phyloP scores from a whole-genome alignment of 2,113 vertebrate genomes.

The Clupea harengus region DNA sequence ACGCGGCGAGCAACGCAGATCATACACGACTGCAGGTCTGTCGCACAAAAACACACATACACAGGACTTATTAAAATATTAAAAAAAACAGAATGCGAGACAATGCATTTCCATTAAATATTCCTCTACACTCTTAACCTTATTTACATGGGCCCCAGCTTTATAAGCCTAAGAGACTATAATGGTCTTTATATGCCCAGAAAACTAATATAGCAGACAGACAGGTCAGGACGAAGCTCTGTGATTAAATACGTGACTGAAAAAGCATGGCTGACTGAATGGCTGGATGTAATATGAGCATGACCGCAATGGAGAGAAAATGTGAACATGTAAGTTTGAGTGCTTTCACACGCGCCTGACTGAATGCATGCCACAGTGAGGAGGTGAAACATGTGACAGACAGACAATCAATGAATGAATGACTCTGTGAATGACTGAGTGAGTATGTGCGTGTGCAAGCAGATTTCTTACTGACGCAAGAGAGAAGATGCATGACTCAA shows the following conservation, averaged over 20 bases:
- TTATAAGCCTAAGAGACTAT: background rate
- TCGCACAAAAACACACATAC: conserved; percentile 23
- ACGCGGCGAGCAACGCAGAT: conserved; percentile 95
- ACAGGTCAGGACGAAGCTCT: background rate
- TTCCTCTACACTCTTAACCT: background rate
- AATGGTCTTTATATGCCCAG: background rate
- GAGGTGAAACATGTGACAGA: background rate
- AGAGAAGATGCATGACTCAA: background rate
- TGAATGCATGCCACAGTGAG: background rate
- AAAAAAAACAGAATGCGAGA: background rate
- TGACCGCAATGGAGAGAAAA: background rate
- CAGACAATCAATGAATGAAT: too few species aligned
- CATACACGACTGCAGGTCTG: conserved; percentile 98
- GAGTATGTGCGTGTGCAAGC: background rate
- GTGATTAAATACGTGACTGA: background rate
- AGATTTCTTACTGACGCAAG: background rate
- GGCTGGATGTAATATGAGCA: background rate
- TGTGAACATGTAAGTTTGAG: background rate
- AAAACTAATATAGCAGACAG: background rate
- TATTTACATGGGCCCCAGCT: background rate
- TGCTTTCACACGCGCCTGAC: background rate
- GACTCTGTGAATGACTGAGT: background rate
- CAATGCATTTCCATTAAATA: background rate
- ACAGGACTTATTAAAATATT: background rate
- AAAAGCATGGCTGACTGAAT: background rate